These are phyloP conservation scores for Pogonomyrmex californicus DNA, from an alignment of 1,140 invertebrate species.

Conservation along the genomic window DNA sequence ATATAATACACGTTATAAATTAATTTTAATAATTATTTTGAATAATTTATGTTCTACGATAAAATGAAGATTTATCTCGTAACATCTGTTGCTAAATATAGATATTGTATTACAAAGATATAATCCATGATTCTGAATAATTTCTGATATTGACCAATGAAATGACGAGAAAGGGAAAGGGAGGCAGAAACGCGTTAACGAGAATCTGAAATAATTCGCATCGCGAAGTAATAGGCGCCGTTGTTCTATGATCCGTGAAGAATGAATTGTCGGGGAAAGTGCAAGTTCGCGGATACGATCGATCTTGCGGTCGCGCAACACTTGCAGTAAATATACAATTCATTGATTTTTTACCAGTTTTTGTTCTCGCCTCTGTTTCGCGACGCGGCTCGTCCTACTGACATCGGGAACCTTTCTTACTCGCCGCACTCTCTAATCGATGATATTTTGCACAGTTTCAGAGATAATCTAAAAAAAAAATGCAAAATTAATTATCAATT, in stretches of 20 bases:
- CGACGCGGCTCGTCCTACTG: slow-evolving; percentile 41
- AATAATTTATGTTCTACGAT: not conserved
- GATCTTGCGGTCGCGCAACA: slow-evolving; percentile 46
- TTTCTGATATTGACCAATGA: not conserved
- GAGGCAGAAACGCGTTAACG: slow-evolving; percentile 44
- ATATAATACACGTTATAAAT: not conserved
- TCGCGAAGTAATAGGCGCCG: slow-evolving; percentile 20
- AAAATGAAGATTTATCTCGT: slow-evolving; percentile 3
- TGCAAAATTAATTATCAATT: not conserved
- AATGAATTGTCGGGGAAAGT: slow-evolving; percentile 67
- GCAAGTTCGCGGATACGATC: slow-evolving; percentile 34
- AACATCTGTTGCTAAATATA: not conserved
- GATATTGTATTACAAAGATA: not conserved
- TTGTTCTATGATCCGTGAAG: slow-evolving; percentile 59
- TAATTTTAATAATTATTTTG: not conserved
- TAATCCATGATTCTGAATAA: not conserved
- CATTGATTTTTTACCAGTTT: slow-evolving; percentile 13
- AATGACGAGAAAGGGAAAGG: not conserved
- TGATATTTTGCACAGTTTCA: not conserved
- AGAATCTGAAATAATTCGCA: slow-evolving; percentile 29
- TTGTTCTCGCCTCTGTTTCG: not conserved
- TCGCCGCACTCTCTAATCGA: not conserved
- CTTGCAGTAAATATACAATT: slow-evolving; percentile 11
- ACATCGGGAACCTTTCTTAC: slow-evolving; percentile 50
- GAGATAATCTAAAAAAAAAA: not conserved